Evolutionary conservation across 2,888 invertebrate species (phyloP).

Genomic region (Trachelus stipa): DNA sequence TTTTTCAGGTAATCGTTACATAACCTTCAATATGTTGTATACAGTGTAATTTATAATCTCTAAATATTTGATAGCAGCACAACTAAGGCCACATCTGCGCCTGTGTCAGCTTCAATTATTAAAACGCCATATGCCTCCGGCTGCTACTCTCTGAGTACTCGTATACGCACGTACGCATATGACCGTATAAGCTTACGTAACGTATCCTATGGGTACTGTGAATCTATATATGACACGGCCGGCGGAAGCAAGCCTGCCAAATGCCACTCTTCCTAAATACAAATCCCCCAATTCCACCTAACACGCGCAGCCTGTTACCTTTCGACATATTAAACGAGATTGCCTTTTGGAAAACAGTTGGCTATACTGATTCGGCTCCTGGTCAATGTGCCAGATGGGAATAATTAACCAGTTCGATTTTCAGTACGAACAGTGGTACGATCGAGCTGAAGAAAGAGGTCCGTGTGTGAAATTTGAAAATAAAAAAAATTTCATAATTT

Average conservation of each 20-base stretch:
- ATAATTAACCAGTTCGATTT: background rate
- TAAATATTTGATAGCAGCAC: slow-evolving; percentile 56
- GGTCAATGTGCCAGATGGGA: background rate
- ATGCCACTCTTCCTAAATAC: slow-evolving; percentile 29
- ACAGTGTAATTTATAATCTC: slow-evolving; percentile 48
- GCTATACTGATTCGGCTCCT: slow-evolving; percentile 30
- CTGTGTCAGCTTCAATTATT: slow-evolving; percentile 56
- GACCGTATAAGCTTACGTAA: background rate
- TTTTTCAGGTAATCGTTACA: background rate
- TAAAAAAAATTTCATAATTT: background rate
- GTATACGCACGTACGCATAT: background rate
- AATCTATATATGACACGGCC: background rate
- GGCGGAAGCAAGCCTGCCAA: slow-evolving; percentile 25
- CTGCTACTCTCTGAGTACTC: slow-evolving; percentile 10
- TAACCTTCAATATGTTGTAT: slow-evolving; percentile 20
- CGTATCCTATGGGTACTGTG: background rate
- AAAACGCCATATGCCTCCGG: slow-evolving; percentile 55
- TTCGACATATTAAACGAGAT: slow-evolving; percentile 39
- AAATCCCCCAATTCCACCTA: slow-evolving; percentile 28
- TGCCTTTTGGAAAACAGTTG: slow-evolving; percentile 48
- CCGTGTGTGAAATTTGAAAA: no score
- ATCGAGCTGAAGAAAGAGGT: no score
- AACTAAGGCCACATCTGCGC: slow-evolving; percentile 49
- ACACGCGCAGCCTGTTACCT: slow-evolving; percentile 32
- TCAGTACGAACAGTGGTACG: background rate